Base-by-base conservation (phyloP, 2,113 vertebrate species). In the Dasyprocta punctata region DNA sequence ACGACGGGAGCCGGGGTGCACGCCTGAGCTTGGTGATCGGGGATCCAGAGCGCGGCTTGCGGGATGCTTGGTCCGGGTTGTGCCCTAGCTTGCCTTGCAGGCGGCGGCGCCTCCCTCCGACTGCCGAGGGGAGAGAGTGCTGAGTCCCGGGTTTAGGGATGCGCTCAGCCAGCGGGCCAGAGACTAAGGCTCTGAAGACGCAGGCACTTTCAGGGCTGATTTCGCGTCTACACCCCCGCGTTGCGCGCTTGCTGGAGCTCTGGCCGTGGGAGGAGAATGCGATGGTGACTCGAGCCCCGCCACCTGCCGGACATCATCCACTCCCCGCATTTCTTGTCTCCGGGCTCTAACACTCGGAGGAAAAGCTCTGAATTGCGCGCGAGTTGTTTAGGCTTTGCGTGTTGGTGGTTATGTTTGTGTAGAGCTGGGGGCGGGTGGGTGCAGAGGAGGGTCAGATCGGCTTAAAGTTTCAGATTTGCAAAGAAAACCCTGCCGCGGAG, bases 251-350 rank as follows among this genome's bases (percentile, higher is more conserved):
- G 49, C 78, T 5, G 0, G 49, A 91, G 95, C 84, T 65, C 38
- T 10, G 4, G 60, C 9, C 0, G n/a, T 38, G 30, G 54, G 95
- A 92, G 88, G n/a, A 92, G 96, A 94, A 58, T 17, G 93, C n/a
- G 67, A 80, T n/a, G 80, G 90, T 5, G 75, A 82, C 52, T 71
- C 33, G 77, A 12, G 81, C 85, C 92, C 89, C 36, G 92, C 97
- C 97, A 96, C 97, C 97, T 98, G 96, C 97, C 92, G 95, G 98
- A 97, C 97, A 41, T 58, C 58, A 84, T 77, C 80, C 63, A 77
- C 96, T 95, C 87, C 73, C 95, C 63, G 96, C 85, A 95, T 97
- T 94, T 96, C 90, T 95, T 90, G 95, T 81, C 94, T 71, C 84
- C 2, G 16, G 77, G 89, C 65, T 71, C 73, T 54, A 67, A n/a